Base-by-base conservation (phyloP, 2,113 vertebrate species). In the Sprattus sprattus region DNA sequence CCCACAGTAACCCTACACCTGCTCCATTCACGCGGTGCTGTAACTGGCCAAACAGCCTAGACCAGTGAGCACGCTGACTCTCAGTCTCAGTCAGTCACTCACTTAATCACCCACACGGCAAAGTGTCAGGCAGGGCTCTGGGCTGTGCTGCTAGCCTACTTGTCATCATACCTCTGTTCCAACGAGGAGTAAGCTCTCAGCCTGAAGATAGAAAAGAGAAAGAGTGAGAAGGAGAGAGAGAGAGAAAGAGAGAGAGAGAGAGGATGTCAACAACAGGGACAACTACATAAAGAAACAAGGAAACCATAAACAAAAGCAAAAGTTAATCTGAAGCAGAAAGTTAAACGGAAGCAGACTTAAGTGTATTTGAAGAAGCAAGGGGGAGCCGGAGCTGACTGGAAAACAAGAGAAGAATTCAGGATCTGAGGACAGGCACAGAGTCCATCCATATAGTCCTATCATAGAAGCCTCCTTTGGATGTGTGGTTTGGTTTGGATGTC, bases 1-100 rank as follows among this genome's bases (percentile, higher is more conserved):
- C 82, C 78, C 87, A 81, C 89, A 87, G 97, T 97, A 98, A 99
- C 95, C 92, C 95, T 96, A 98, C 96, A 97, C 96, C 96, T 96
- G 95, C 88, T 86, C 90, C 88, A 91, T 92, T 94, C 94, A 96
- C 94, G 93, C 93, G 87, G 95, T 94, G 91, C 93, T 92, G 89
- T 94, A 93, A 95, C 96, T 95, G 93, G 95, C 95, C 95, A 91
- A 96, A 96, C 97, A 96, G 97, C 96, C 95, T 96, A 88, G 89
- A 89, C 94, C 89, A 95, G 96, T 94, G 91, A 92, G 88, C 52
- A 28, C 89, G 90, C 88, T 88, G 84, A 87, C 47, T 67, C 75
- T 85, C 81, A 13, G 64, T 45, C 46, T 13, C 18, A 39, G 39
- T 25, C 50, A 39, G 18, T 39, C 75, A 57, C 78, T 88, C 52